These are phyloP conservation scores for Orbicella faveolata DNA, from an alignment of 64 coral and sea anemone species.

Conservation along the genomic window DNA sequence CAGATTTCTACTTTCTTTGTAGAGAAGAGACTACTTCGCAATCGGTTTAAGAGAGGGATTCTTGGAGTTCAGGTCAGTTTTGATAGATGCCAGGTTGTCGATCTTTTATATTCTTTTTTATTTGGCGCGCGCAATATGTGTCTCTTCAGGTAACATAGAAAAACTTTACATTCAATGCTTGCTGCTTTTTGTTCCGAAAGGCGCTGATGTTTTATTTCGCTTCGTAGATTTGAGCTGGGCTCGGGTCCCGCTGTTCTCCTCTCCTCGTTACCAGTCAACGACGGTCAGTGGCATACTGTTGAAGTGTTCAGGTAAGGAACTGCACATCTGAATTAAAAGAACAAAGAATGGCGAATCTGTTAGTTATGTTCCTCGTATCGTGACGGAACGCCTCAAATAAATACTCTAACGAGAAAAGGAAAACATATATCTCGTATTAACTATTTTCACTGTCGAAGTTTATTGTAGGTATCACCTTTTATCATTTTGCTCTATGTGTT, in stretches of 20 bases:
- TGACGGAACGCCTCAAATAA: not conserved
- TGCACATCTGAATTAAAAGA: not conserved
- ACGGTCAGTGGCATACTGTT: constrained; percentile 61
- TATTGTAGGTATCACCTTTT: no score
- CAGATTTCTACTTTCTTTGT: not conserved
- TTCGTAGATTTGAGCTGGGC: constrained; percentile 48
- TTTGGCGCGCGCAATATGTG: not conserved
- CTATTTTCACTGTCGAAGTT: no score
- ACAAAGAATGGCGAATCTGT: not conserved
- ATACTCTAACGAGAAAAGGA: not conserved
- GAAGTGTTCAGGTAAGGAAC: constrained; percentile 59
- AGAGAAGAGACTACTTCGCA: constrained; percentile 47
- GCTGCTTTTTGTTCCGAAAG: not conserved
- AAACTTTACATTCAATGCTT: not conserved
- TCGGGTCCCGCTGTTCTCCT: constrained; percentile 45
- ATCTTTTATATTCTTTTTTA: not conserved
- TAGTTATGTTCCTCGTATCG: not conserved
- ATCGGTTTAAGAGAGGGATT: constrained; percentile 41
- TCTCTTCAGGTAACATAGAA: not conserved
- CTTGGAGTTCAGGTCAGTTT: constrained; percentile 59
- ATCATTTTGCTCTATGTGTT: no score
- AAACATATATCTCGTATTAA: no score
- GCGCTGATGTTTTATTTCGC: not conserved
- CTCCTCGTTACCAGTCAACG: constrained; percentile 33
- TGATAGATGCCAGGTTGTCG: not conserved